Evolutionary conservation across 2,888 invertebrate species (phyloP), one percentile per base, ranked within the genome.

Genomic region (Drosophila diplacantha): DNA sequence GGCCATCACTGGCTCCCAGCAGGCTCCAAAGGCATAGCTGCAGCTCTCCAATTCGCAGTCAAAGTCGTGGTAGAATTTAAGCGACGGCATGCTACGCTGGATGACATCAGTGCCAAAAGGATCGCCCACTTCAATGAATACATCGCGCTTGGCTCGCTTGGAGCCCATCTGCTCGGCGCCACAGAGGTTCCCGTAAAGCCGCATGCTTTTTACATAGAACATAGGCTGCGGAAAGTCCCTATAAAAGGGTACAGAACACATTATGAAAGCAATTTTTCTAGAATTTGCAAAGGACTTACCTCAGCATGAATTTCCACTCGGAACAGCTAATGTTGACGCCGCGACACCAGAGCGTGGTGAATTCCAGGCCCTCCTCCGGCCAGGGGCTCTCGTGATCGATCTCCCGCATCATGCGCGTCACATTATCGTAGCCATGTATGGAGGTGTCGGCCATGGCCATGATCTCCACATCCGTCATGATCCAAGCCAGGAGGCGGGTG

Each of bases 61-160:
- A 60, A 99, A 92, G 88, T 99, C 99, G 89, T 99, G 97, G 89
- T 97, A 99, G 90, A 96, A 98, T 89, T 99, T 99, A 39, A 99
- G 90, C 0, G 98, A 93, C 50, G 96, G 94, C 95, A 99, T 96
- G 73, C 94, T 94, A 56, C 99, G 91, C 87, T 97, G 94, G 12
- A 99, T 91, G n/a, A 91, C 91, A 70, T 92, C 91, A 16, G 92
- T 90, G 20, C 94, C 94, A 92, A 96, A 99, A 0, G 98, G 97
- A 16, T 91, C 91, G 1, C 96, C 96, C 38, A 91, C 90, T 54
- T 96, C 95, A 5, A 93, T 93, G 70, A 74, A 67, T 6, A 88
- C 88, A 63, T 89, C 88, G 2, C 89, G 86, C 58, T 87, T 88
- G 0, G 89, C 88, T 0, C 94, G 88, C 41, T 91, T 90, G 0